Percentiles rank a stretch among this genome's conserved stretches.
Evolutionary conservation across 2,888 invertebrate species (phyloP).

Genomic region (Callinectes sapidus): DNA sequence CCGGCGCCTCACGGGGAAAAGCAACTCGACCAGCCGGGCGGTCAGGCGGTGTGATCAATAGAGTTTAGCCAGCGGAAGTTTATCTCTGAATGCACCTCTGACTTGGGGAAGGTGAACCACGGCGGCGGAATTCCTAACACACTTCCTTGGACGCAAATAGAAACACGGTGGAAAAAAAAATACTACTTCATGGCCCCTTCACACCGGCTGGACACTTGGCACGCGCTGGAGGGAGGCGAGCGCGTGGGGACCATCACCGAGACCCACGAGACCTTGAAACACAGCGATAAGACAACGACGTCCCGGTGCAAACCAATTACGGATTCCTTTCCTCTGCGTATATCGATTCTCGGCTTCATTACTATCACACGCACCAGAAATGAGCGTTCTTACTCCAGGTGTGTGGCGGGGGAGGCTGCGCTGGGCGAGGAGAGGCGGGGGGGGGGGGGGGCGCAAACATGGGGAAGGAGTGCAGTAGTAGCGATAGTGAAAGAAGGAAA

Average conservation of each 20-base stretch:
- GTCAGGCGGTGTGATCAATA: constrained; percentile 13
- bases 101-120: background rate
- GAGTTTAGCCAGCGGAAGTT: constrained; percentile 28
- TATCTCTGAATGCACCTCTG: background rate
- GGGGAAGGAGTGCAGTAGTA: background rate
- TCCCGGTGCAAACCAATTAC: background rate
- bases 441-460: background rate
- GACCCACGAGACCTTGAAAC: background rate
- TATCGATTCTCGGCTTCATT: constrained; percentile 10
- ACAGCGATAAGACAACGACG: background rate
- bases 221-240: background rate
- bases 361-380: background rate
- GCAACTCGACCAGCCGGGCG: background rate
- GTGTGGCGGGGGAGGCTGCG: background rate
- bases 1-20: background rate
- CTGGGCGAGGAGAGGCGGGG: background rate
- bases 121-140: background rate
- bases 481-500: constrained; percentile 77
- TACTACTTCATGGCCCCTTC: background rate
- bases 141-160: constrained; percentile 25
- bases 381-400: background rate
- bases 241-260: background rate
- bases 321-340: background rate
- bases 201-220: background rate
- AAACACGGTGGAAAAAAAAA: background rate